These are phyloP conservation scores for Gastracanthus pulcherrimus DNA, from an alignment of 2,888 invertebrate genomes.

Conservation along the genomic window DNA sequence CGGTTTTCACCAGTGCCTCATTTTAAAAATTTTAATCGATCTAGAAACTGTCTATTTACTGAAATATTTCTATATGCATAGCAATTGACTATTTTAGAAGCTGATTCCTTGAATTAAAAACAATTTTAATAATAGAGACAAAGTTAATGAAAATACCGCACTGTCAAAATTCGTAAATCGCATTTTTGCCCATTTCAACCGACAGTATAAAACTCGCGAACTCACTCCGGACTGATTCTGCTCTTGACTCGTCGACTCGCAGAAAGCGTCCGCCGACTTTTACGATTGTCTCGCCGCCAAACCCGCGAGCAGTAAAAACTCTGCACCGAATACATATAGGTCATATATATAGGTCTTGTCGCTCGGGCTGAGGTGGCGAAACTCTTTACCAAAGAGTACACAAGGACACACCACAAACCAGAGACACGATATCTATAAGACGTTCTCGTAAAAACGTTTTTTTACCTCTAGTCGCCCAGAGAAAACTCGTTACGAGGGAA, in stretches of 20 bases:
- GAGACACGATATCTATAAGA: not conserved
- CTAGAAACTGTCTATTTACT: no score
- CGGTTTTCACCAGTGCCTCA: no score
- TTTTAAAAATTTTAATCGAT: no score
- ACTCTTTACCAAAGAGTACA: no score
- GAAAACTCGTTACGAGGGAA: conserved; percentile 18
- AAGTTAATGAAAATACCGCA: no score
- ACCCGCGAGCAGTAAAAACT: conserved; percentile 25
- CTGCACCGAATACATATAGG: not conserved
- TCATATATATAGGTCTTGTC: not conserved
- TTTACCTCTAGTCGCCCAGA: not conserved
- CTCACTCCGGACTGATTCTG: not conserved
- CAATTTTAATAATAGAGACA: no score
- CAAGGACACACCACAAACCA: no score
- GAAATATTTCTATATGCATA: no score
- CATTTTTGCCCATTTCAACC: not conserved
- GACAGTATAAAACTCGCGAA: not conserved
- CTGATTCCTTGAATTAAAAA: no score
- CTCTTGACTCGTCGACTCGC: conserved; percentile 26
- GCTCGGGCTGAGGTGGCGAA: not conserved
- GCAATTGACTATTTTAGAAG: no score
- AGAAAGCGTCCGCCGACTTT: conserved; percentile 11
- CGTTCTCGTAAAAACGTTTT: conserved; percentile 21
- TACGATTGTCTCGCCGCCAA: conserved; percentile 21
- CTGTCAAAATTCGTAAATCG: not conserved